These are phyloP conservation scores for Cephus cinctus DNA, from an alignment of 1,140 invertebrate species.

Conservation along the genomic window DNA sequence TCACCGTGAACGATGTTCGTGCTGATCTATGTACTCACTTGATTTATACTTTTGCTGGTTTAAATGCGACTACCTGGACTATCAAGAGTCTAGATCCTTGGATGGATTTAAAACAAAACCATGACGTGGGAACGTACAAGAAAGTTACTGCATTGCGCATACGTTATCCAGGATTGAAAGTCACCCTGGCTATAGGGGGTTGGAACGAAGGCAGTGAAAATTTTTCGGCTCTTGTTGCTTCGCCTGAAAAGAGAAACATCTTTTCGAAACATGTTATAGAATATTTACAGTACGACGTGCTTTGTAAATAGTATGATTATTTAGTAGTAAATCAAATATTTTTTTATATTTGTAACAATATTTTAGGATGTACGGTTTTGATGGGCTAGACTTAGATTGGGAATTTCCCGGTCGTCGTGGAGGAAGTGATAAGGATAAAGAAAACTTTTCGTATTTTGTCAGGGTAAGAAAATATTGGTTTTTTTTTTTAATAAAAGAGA, in stretches of 20 bases:
- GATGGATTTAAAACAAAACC: constrained; percentile 73
- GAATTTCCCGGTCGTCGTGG: constrained; percentile 78
- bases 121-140: constrained; percentile 69
- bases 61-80: constrained; percentile 64
- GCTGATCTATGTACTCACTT: constrained; percentile 83
- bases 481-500: constrained; percentile 8
- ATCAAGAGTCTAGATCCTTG: constrained; percentile 72
- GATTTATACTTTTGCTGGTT: constrained; percentile 84
- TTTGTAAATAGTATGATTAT: constrained; percentile 7
- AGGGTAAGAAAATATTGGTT: constrained; percentile 57
- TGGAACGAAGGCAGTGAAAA: constrained; percentile 85
- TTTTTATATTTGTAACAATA: constrained; percentile 8
- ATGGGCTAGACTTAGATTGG: constrained; percentile 79
- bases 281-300: constrained; percentile 60
- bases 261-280: constrained; percentile 67
- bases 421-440: constrained; percentile 70
- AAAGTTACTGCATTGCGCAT: constrained; percentile 66
- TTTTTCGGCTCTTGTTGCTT: constrained; percentile 73
- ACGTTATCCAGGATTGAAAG: constrained; percentile 72
- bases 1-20: constrained; percentile 69
- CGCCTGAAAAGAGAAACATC: constrained; percentile 55
- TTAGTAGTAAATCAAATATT: constrained; percentile 8
- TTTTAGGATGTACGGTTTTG: constrained; percentile 72
- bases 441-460: constrained; percentile 73
- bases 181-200: constrained; percentile 80